These are phyloP conservation scores for Siniperca knerii DNA, from an alignment of 2,113 vertebrate genomes.

Conservation along the genomic window DNA sequence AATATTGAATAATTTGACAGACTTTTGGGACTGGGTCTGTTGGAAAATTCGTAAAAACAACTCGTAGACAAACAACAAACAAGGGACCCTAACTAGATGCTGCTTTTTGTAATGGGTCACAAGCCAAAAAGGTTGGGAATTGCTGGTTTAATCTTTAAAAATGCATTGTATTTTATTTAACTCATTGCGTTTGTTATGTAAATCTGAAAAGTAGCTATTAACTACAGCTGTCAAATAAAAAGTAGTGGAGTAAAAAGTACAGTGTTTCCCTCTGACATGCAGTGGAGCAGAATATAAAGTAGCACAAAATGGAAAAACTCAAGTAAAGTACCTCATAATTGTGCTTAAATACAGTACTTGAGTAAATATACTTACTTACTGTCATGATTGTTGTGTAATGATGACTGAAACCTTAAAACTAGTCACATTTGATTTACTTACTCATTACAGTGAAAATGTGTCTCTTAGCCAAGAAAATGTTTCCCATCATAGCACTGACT, in stretches of 20 bases:
- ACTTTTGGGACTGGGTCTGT: too few relatives aligned
- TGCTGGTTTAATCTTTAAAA: background rate
- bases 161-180: background rate
- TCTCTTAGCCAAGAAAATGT: constrained; percentile 44
- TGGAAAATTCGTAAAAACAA: too few relatives aligned
- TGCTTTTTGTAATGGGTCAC: background rate
- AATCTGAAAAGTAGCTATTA: background rate
- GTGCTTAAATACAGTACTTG: too few relatives aligned
- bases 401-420: background rate
- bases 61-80: too few relatives aligned
- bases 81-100: too few relatives aligned
- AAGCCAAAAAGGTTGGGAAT: background rate
- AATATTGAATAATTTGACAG: background rate
- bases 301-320: background rate
- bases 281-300: background rate
- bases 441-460: background rate
- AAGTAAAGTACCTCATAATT: background rate
- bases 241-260: background rate
- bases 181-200: background rate
- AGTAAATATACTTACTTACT: background rate
- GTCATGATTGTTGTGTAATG: background rate
- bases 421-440: background rate
- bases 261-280: background rate
- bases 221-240: background rate
- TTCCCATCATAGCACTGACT: constrained; percentile 57